Conservation (phyloP, 2,113 vertebrate genomes). For the Atrichornis clamosus region DNA sequence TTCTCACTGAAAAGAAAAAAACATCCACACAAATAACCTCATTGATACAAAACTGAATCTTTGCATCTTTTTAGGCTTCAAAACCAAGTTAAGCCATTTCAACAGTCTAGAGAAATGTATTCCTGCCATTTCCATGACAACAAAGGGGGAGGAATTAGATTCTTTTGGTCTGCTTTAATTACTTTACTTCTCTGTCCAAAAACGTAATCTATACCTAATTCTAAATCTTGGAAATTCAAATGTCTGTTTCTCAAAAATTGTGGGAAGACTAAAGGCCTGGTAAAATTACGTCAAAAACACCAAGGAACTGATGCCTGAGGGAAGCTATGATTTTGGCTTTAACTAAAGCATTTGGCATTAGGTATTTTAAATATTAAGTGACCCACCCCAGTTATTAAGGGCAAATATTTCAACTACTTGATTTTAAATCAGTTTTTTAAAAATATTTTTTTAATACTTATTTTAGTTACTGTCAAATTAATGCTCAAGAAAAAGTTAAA, state of each 20-base stretch:
- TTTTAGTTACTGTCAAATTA: neutral
- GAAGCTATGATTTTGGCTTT: neutral
- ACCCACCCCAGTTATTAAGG: neutral
- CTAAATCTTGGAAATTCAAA: neutral
- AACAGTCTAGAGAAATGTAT: neutral
- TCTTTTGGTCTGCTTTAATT: neutral
- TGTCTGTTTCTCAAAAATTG: neutral
- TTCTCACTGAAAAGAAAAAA: neutral
- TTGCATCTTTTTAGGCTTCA: neutral
- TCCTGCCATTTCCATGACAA: neutral
- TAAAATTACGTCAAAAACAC: neutral
- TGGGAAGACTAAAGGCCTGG: neutral
- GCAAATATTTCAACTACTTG: neutral
- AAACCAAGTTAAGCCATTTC: neutral
- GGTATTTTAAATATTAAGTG: neutral
- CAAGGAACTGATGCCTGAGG: neutral
- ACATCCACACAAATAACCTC: neutral
- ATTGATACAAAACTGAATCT: neutral
- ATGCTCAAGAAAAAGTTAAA: neutral
- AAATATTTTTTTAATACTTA: neutral
- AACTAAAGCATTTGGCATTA: neutral
- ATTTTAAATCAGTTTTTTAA: neutral
- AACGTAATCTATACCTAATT: neutral
- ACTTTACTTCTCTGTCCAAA: neutral
- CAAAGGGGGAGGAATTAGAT: neutral